phyloP scores from a whole-genome alignment of 1,140 invertebrate genomes.

The Drosophila obscura region DNA sequence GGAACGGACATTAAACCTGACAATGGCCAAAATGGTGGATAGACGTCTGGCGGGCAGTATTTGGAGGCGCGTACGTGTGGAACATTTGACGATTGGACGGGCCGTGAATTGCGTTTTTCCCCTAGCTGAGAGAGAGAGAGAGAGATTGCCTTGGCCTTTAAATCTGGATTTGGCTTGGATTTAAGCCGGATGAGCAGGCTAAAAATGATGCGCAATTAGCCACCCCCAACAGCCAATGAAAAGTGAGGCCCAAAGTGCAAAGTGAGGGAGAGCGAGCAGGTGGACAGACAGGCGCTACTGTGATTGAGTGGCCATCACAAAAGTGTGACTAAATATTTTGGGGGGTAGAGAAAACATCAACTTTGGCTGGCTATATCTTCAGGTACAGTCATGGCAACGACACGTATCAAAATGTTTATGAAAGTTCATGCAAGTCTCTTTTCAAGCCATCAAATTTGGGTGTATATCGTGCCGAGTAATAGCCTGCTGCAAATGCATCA shows the following conservation, averaged over 20 bases:
- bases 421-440: too few species aligned
- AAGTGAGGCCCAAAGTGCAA: not conserved
- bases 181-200: slow-evolving; percentile 46
- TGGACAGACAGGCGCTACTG: slow-evolving; percentile 4
- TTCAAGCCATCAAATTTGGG: too few species aligned
- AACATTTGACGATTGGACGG: slow-evolving; percentile 54
- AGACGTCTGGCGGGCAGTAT: slow-evolving; percentile 38
- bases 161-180: slow-evolving; percentile 41
- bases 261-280: not conserved
- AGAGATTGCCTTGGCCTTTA: slow-evolving; percentile 15
- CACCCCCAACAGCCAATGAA: not conserved
- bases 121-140: slow-evolving; percentile 19
- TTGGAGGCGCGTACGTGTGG: slow-evolving; percentile 56
- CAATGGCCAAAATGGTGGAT: slow-evolving; percentile 33
- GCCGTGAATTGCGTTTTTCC: slow-evolving; percentile 63
- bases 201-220: slow-evolving; percentile 47
- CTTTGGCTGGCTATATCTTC: too few species aligned
- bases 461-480: not conserved
- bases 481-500: slow-evolving; percentile 9
- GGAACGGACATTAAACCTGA: slow-evolving; percentile 26
- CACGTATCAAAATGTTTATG: too few species aligned
- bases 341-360: not conserved
- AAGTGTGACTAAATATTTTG: not conserved
- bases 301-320: slow-evolving; percentile 37
- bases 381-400: too few species aligned